Base-by-base conservation (phyloP, 2,888 invertebrate genomes). In the Heliconius sara region DNA sequence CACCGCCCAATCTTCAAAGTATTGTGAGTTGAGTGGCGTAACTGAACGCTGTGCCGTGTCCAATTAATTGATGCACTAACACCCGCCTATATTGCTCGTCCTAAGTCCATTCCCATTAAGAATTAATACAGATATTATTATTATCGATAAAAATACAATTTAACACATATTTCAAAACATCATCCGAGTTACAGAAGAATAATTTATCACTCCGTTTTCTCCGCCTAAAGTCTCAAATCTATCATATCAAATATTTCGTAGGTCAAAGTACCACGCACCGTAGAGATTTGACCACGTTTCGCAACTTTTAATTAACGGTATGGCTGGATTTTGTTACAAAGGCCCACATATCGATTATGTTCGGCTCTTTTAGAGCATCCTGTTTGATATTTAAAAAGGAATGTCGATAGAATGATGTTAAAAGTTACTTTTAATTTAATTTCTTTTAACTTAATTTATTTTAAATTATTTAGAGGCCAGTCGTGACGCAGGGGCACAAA, bases 301-400 rank as follows among this genome's bases (percentile, higher is more conserved):
- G 67, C 52, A 76, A 76, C 76, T 76, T 76, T 76, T 76, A 76
- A 76, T 76, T 76, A 68, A 68, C n/a, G 76, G n/a, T 57, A 76
- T 68, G 68, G n/a, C 68, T 63, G 60, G 52, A 67, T 47, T 12
- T n/a, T 16, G 66, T 76, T 68, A 68, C 67, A 34, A 76, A 76
- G 34, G n/a, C 34, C 9, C 30, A 47, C 57, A 52, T 57, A 67
- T 75, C 65, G 47, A 66, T 75, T 43, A 27, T 47, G 63, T 43
- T 34, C 43, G 65, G 1, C 27, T 75, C 43, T 75, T 65, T 75
- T 65, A 70, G 1, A 25, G 27, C 27, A 43, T 75, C 65, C 16
- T 47, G 70, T 70, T 70, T 70, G 25, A 25, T 19, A 25, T 7
- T 73, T n/a, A n/a, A 73, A 19, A 19, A 10, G 16, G 10, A 52